Conservation (phyloP, 2,113 vertebrate genomes). For the Crypturellus undulatus region DNA sequence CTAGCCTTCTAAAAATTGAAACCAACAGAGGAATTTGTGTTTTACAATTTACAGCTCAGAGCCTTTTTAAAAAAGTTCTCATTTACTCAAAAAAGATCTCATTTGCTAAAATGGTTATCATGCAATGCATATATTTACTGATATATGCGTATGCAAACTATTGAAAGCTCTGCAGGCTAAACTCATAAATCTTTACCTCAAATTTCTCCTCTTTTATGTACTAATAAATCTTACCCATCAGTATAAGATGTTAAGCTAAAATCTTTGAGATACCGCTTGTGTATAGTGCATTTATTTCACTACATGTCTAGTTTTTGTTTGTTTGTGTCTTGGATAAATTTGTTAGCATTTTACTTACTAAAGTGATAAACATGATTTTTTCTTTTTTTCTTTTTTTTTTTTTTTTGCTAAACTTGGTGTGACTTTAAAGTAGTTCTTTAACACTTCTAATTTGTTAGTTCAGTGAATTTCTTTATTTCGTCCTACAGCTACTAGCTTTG, state of each 20-base stretch:
- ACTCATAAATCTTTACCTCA: neutral
- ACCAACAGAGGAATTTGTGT: neutral
- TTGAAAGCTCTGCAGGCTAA: neutral
- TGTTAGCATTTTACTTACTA: neutral
- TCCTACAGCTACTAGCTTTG: conserved; percentile 91
- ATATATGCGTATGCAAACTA: neutral
- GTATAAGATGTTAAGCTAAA: neutral
- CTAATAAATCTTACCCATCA: neutral
- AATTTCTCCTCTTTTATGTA: neutral
- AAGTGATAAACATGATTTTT: neutral
- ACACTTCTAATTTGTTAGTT: neutral
- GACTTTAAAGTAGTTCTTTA: neutral
- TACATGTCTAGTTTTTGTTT: neutral
- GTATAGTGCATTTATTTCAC: neutral
- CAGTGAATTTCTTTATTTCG: neutral
- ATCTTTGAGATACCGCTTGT: neutral
- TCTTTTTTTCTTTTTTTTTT: no score
- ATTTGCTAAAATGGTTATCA: neutral
- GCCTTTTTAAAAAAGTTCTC: neutral
- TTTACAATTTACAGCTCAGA: neutral
- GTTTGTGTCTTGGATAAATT: neutral
- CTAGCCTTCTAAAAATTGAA: neutral
- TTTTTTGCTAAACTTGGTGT: neutral
- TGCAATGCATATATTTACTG: neutral
- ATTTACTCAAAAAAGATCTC: neutral